Percentiles rank a stretch among this genome's conserved stretches.
Evolutionary conservation across 2,113 vertebrate genomes (phyloP).

Genomic region (Mystacornis crossleyi): DNA sequence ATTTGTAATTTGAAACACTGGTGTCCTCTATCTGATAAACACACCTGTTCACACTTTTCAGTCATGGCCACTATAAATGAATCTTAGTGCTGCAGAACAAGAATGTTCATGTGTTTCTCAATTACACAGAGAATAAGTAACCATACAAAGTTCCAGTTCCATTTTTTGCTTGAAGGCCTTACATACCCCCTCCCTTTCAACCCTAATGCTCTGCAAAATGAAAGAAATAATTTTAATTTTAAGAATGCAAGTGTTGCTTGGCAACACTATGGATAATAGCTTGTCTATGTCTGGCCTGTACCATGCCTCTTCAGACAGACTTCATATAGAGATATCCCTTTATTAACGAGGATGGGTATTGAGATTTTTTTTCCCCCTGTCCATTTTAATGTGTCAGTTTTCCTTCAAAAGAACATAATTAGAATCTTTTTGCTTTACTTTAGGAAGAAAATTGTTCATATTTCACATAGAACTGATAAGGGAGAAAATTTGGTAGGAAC

Average conservation of each 20-base stretch:
- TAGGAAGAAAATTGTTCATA: background rate
- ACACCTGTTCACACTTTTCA: background rate
- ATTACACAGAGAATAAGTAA: background rate
- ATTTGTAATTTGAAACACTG: background rate
- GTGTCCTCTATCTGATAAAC: background rate
- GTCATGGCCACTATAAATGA: background rate
- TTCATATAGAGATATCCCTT: background rate
- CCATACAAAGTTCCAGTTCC: background rate
- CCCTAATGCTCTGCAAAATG: background rate
- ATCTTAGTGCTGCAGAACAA: background rate
- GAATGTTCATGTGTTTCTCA: background rate
- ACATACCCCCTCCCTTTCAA: background rate
- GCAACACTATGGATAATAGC: background rate
- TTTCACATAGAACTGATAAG: background rate
- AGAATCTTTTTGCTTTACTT: background rate
- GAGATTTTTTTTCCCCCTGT: background rate
- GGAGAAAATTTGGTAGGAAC: background rate
- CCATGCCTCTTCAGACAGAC: background rate
- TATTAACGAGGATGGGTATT: background rate
- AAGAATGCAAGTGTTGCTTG: conserved; percentile 48
- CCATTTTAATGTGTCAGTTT: background rate
- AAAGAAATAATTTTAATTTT: conserved; percentile 9
- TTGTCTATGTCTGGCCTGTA: background rate
- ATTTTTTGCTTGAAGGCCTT: background rate
- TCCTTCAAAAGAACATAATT: background rate